Percentiles rank a stretch among this genome's conserved stretches.
phyloP scores from a whole-genome alignment of 2,888 invertebrate species.

The Habrosyne pyritoides region DNA sequence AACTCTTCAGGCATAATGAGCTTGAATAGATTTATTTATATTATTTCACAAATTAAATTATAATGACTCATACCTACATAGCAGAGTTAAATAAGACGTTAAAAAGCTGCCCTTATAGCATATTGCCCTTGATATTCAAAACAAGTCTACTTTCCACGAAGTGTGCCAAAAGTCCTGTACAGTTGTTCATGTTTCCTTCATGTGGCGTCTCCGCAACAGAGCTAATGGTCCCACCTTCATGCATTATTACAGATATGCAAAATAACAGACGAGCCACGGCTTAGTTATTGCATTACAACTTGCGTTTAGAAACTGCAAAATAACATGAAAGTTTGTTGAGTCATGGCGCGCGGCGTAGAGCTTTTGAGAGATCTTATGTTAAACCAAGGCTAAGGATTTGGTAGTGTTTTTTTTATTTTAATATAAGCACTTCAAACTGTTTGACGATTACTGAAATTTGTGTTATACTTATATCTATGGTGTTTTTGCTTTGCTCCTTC shows the following conservation, averaged over 20 bases:
- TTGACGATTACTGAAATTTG: too few species aligned
- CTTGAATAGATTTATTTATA: too few species aligned
- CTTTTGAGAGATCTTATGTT: neutral
- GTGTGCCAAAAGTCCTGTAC: conserved; percentile 7
- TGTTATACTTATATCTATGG: too few species aligned
- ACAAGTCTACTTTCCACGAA: neutral
- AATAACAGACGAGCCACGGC: neutral
- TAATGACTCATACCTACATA: too few species aligned
- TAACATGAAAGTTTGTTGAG: neutral
- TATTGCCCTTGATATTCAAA: conserved; percentile 6
- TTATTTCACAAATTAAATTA: too few species aligned
- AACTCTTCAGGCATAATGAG: too few species aligned
- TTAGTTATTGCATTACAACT: neutral
- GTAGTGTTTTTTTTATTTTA: too few species aligned
- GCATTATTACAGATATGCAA: conserved; percentile 4
- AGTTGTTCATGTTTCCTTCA: conserved; percentile 9
- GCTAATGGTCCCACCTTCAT: conserved; percentile 6
- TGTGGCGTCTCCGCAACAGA: neutral
- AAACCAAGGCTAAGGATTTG: too few species aligned
- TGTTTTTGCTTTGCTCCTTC: too few species aligned
- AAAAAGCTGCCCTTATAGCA: neutral
- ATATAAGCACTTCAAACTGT: too few species aligned
- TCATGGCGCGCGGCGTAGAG: neutral
- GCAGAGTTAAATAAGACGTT: neutral
- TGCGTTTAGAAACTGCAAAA: neutral